Conservation (phyloP, 2,888 invertebrate genomes). For the Drosophila testacea region DNA sequence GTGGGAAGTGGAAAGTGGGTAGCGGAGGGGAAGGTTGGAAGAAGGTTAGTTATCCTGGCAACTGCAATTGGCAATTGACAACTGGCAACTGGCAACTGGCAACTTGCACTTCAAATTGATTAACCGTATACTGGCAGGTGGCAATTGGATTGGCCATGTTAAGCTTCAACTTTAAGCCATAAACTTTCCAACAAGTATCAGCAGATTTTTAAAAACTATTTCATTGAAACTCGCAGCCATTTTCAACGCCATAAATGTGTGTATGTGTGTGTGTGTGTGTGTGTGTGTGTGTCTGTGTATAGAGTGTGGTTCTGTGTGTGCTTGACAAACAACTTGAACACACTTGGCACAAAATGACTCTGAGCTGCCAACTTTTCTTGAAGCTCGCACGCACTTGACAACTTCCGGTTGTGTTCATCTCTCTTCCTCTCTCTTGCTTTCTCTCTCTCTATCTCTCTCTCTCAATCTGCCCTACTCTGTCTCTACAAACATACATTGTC, state of each 20-base stretch:
- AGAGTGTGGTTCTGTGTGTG: conserved; percentile 24
- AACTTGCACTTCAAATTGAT: conserved; percentile 70
- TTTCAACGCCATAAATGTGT: conserved; percentile 17
- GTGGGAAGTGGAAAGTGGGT: neutral
- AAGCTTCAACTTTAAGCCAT: conserved; percentile 15
- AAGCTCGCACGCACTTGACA: conserved; percentile 53
- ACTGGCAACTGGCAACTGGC: conserved; percentile 14
- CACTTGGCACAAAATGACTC: conserved; percentile 50
- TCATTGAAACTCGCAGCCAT: conserved; percentile 20
- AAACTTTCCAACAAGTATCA: conserved; percentile 23
- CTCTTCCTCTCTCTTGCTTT: neutral
- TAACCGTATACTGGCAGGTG: conserved; percentile 37
- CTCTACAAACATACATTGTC: neutral
- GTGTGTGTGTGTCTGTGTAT: conserved; percentile 9
- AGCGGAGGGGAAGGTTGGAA: too few relatives aligned
- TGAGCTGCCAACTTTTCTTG: conserved; percentile 50
- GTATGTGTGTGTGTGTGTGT: neutral
- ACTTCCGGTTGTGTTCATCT: conserved; percentile 47
- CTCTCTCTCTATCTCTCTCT: too few relatives aligned
- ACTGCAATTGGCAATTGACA: conserved; percentile 23
- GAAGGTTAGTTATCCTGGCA: neutral
- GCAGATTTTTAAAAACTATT: conserved; percentile 37
- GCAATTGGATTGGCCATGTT: conserved; percentile 42
- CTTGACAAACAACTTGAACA: conserved; percentile 59
- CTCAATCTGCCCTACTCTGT: too few relatives aligned